phyloP scores from a whole-genome alignment of 2,797 vertebrate genomes.

The Sebastes kiyomatsui region DNA sequence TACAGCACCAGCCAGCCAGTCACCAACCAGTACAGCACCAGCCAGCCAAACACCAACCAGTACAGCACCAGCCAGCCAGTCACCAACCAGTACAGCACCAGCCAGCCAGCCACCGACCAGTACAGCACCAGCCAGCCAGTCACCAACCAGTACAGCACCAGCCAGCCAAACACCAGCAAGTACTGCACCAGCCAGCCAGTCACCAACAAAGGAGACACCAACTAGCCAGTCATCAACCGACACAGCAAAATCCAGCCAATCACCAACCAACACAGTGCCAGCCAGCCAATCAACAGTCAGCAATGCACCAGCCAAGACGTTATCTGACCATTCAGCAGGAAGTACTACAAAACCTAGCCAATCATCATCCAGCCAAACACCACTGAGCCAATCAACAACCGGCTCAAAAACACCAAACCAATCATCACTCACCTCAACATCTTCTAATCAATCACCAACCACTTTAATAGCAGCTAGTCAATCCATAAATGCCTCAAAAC shows the following conservation, averaged over 20 bases:
- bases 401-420: background rate
- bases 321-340: background rate
- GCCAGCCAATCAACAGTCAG: background rate
- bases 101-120: background rate
- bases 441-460: background rate
- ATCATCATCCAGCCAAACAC: background rate
- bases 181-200: background rate
- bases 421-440: slow-evolving; percentile 2
- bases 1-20: background rate
- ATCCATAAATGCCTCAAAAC: background rate
- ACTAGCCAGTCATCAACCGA: background rate
- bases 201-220: background rate
- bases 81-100: background rate
- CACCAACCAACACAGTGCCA: background rate
- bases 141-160: background rate
- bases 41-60: background rate
- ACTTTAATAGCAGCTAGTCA: background rate
- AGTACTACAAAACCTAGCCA: slow-evolving; percentile 6
- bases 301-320: background rate
- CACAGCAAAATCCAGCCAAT: background rate
- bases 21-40: background rate
- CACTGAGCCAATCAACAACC: slow-evolving; percentile 9
- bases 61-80: background rate
- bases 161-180: background rate
- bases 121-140: background rate